Conservation (phyloP, 2,113 vertebrate genomes). For the Pedetes capensis region DNA sequence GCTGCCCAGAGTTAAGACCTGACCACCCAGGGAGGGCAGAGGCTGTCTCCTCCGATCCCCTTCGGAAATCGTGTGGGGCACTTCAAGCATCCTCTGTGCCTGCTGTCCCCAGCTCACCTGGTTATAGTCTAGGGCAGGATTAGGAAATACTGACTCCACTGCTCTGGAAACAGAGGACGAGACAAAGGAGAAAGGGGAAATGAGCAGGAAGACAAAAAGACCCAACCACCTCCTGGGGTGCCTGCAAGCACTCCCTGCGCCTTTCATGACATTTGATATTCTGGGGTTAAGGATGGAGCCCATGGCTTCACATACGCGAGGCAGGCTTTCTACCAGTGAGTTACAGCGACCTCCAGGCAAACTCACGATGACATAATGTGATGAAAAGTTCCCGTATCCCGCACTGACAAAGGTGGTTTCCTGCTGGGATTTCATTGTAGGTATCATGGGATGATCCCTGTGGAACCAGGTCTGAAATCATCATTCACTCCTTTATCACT, state of each 20-base stretch:
- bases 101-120: not conserved
- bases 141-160: not conserved
- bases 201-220: not conserved
- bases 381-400: fast-evolving
- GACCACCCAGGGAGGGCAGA: fast-evolving
- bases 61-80: not conserved
- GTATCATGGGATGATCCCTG: not conserved
- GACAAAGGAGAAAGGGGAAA: not conserved
- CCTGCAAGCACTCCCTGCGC: not conserved
- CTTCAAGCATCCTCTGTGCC: not conserved
- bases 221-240: not conserved
- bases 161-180: not conserved
- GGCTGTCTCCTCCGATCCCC: not conserved
- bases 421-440: not conserved
- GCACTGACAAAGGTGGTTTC: not conserved
- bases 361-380: not conserved
- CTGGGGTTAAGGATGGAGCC: not conserved
- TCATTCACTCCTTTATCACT: not conserved
- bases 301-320: too few species aligned
- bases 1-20: not conserved
- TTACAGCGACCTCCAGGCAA: not conserved
- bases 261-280: too few species aligned
- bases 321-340: not conserved
- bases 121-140: not conserved
- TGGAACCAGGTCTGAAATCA: not conserved